Evolutionary conservation across 2,797 vertebrate species (phyloP).

Genomic region (Epinephelus malabaricus): DNA sequence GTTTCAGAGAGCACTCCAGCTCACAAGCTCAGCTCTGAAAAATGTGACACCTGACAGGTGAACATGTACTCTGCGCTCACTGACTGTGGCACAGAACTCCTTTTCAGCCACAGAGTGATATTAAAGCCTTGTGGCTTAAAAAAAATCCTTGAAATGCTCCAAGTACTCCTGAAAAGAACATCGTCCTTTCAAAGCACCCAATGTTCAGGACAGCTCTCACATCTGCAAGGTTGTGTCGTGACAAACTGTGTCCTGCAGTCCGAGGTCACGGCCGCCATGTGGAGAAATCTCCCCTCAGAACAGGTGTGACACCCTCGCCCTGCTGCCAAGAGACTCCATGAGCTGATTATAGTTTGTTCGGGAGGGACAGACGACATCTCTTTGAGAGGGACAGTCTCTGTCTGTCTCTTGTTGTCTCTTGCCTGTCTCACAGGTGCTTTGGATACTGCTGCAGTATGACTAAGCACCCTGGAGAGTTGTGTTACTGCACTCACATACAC

Average conservation of each 20-base stretch:
- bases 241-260: not conserved
- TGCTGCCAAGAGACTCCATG: not conserved
- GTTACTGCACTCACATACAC: not conserved
- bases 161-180: not conserved
- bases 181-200: not conserved
- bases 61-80: not conserved
- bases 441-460: slow-evolving; percentile 9
- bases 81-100: too few species aligned
- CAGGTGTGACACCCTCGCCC: not conserved
- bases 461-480: not conserved
- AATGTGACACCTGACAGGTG: not conserved
- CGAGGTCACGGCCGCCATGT: not conserved
- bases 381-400: not conserved
- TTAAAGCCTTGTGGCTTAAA: not conserved
- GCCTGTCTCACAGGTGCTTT: not conserved
- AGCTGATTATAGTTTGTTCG: not conserved
- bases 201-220: not conserved
- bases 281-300: not conserved
- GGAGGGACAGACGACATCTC: not conserved
- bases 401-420: not conserved
- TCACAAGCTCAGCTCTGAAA: too few species aligned
- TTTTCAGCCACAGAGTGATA: too few species aligned
- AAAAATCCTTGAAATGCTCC: not conserved
- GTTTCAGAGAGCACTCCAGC: not conserved
- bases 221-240: not conserved